These are phyloP conservation scores for Lamellibrachia columna DNA, from an alignment of 2,888 invertebrate genomes.

Conservation along the genomic window DNA sequence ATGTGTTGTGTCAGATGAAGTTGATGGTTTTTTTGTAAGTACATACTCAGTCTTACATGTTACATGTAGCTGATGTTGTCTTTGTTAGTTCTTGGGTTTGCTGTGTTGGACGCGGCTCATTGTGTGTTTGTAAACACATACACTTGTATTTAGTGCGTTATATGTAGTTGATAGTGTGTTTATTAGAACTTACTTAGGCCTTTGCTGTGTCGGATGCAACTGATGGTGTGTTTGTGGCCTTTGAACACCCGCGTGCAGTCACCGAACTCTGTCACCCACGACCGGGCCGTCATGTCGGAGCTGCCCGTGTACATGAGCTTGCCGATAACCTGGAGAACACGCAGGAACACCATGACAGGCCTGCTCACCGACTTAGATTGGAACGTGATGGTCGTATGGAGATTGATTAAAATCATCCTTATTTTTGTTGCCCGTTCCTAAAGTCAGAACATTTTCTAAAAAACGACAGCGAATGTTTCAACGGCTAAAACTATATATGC, in stretches of 20 bases:
- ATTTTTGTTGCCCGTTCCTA: too few species aligned
- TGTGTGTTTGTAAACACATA: neutral
- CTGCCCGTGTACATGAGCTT: constrained; percentile 67
- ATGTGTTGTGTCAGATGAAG: neutral
- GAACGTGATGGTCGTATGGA: too few species aligned
- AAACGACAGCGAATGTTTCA: too few species aligned
- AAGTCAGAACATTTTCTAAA: too few species aligned
- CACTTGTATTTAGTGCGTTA: too few species aligned
- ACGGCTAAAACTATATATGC: too few species aligned
- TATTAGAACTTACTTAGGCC: constrained; percentile 60
- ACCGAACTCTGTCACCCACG: constrained; percentile 69
- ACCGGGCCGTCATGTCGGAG: constrained; percentile 66
- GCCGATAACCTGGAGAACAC: constrained; percentile 59
- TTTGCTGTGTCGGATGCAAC: constrained; percentile 64
- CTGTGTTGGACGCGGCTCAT: neutral
- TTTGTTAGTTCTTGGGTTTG: too few species aligned
- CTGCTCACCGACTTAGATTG: too few species aligned
- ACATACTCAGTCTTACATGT: too few species aligned
- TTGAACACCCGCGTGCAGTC: constrained; percentile 67
- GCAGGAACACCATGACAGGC: neutral
- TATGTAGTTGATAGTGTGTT: neutral
- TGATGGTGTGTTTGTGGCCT: constrained; percentile 67
- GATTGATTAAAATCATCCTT: too few species aligned
- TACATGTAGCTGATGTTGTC: too few species aligned
- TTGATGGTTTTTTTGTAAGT: neutral